phyloP scores from a whole-genome alignment of 1,140 invertebrate genomes.

The Pseudachorutes palmiensis region DNA sequence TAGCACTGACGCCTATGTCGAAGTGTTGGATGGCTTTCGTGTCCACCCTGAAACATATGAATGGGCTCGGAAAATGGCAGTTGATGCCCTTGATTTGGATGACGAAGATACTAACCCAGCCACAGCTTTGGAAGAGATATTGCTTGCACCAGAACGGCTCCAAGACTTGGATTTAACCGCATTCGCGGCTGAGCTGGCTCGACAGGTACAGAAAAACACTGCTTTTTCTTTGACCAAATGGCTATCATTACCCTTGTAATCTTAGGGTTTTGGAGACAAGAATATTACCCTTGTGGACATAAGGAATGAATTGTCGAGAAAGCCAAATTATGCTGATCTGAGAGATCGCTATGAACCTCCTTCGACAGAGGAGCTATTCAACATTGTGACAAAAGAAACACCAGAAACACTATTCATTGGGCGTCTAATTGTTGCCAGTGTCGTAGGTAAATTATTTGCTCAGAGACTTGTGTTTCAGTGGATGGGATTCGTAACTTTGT shows the following conservation, averaged over 20 bases:
- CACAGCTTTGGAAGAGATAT: constrained; percentile 91
- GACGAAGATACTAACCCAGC: constrained; percentile 78
- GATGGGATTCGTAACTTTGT: background rate
- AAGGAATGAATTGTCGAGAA: constrained; percentile 86
- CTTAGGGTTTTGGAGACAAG: constrained; percentile 83
- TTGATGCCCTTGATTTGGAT: constrained; percentile 93
- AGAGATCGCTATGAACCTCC: constrained; percentile 69
- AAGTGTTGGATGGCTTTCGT: constrained; percentile 92
- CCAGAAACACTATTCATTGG: constrained; percentile 92
- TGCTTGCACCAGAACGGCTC: constrained; percentile 87
- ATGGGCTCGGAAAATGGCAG: constrained; percentile 99
- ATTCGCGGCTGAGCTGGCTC: constrained; percentile 92
- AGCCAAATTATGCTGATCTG: constrained; percentile 90
- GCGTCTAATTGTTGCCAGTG: constrained; percentile 69
- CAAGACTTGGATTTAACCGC: constrained; percentile 97
- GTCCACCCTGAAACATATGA: constrained; percentile 99
- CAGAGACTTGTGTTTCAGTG: background rate
- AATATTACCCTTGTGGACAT: constrained; percentile 97
- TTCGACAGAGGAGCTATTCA: constrained; percentile 79
- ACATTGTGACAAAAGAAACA: constrained; percentile 92
- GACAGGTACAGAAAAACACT: constrained; percentile 64
- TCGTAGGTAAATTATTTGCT: constrained; percentile 47
- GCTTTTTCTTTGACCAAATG: background rate
- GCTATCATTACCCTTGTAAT: background rate
- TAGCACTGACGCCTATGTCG: constrained; percentile 85